Conservation (phyloP, 2,888 invertebrate genomes). For the Tolmerus cingulatus region DNA sequence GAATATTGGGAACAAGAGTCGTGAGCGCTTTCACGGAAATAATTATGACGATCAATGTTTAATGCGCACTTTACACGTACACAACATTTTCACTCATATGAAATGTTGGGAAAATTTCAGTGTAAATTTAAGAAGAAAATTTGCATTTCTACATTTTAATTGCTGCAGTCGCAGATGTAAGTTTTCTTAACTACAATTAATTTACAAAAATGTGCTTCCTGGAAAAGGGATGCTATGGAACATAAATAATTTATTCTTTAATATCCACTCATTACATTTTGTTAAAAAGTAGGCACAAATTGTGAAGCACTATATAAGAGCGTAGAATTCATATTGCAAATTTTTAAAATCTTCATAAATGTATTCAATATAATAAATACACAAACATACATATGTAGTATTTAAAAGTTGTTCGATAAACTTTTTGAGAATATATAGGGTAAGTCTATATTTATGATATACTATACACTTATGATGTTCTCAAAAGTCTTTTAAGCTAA, state of each 20-base stretch:
- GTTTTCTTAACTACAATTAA: not conserved
- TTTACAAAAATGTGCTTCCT: not conserved
- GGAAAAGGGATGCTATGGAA: not conserved
- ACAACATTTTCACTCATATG: not conserved
- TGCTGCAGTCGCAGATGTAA: not conserved
- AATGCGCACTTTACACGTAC: not conserved
- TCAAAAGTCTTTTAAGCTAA: not conserved
- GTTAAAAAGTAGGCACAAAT: not conserved
- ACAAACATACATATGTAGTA: too few relatives aligned
- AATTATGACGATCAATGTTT: not conserved
- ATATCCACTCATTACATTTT: not conserved
- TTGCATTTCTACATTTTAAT: not conserved
- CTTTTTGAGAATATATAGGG: too few relatives aligned
- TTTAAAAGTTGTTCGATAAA: too few relatives aligned
- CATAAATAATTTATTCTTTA: not conserved
- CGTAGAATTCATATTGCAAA: too few relatives aligned
- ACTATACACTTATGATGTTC: not conserved
- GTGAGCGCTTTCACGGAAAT: not conserved
- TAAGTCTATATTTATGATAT: too few relatives aligned
- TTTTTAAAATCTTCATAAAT: too few relatives aligned
- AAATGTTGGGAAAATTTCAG: not conserved
- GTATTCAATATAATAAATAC: too few relatives aligned
- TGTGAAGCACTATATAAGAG: not conserved
- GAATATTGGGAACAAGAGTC: not conserved
- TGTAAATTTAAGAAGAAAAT: not conserved